These are phyloP conservation scores for Nibea coibor DNA, from an alignment of 2,113 vertebrate genomes.

Conservation along the genomic window DNA sequence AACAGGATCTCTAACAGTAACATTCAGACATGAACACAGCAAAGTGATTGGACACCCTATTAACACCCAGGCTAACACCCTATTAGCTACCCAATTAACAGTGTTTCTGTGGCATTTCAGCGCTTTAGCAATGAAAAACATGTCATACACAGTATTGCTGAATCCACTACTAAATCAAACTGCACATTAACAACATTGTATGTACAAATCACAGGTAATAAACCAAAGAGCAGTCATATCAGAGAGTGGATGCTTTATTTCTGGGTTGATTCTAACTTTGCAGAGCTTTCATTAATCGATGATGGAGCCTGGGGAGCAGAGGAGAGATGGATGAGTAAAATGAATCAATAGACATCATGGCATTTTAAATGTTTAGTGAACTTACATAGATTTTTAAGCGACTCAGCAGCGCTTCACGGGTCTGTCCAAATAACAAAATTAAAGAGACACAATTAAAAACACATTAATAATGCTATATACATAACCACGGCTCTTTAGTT, in stretches of 20 bases:
- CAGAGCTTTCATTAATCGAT: constrained; percentile 16
- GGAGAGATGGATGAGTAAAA: neutral
- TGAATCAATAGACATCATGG: accelerated
- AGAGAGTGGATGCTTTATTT: neutral
- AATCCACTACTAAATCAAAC: too few species aligned
- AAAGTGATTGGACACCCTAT: neutral
- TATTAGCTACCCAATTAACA: neutral
- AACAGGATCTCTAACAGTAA: constrained; percentile 26
- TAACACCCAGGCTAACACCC: too few species aligned
- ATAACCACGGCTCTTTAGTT: neutral
- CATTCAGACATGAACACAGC: neutral
- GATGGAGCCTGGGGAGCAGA: constrained; percentile 36
- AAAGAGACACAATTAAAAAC: constrained; percentile 22
- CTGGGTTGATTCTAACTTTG: constrained; percentile 1
- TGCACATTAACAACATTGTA: too few species aligned
- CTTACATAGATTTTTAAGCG: constrained; percentile 59
- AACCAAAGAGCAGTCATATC: neutral
- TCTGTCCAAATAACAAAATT: constrained; percentile 56
- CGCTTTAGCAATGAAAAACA: neutral
- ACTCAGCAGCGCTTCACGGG: constrained; percentile 63
- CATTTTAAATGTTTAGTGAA: neutral
- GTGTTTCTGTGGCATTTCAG: constrained; percentile 1
- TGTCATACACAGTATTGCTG: constrained; percentile 3
- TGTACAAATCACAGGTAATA: neutral
- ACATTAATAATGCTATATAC: neutral